A percentile compares a stretch with the other conserved stretches of the same genome.
These are phyloP conservation scores for Collichthys lucidus DNA, from an alignment of 2,113 vertebrate genomes.

Conservation along the genomic window DNA sequence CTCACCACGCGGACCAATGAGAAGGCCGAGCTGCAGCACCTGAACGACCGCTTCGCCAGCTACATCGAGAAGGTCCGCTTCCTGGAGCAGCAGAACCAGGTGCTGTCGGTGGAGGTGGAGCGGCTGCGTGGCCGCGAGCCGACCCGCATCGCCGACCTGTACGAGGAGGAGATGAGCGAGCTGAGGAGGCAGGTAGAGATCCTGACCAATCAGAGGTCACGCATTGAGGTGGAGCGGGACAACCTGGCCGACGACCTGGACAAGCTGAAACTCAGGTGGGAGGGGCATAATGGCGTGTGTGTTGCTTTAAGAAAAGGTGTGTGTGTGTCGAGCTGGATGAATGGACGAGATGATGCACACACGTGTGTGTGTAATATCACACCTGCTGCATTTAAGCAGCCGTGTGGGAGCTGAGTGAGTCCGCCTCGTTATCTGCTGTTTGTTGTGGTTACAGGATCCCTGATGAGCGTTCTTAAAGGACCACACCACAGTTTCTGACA, in stretches of 20 bases:
- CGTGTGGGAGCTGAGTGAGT: slow-evolving; percentile 6
- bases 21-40: slow-evolving; percentile 95
- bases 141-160: slow-evolving; percentile 90
- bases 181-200: slow-evolving; percentile 91
- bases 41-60: slow-evolving; percentile 96
- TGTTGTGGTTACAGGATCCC: slow-evolving; percentile 37
- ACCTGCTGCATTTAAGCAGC: background rate
- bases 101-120: slow-evolving; percentile 91
- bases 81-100: slow-evolving; percentile 95
- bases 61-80: slow-evolving; percentile 98
- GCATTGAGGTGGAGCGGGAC: slow-evolving; percentile 93
- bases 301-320: slow-evolving; percentile 23
- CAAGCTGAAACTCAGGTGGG: slow-evolving; percentile 93
- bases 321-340: background rate
- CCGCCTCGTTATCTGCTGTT: slow-evolving; percentile 26
- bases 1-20: slow-evolving; percentile 95
- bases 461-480: background rate
- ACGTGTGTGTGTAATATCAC: background rate
- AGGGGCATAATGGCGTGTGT: background rate
- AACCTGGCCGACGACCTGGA: slow-evolving; percentile 93
- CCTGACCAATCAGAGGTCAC: slow-evolving; percentile 91
- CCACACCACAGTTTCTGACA: background rate
- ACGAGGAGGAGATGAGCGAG: slow-evolving; percentile 95
- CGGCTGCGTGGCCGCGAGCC: slow-evolving; percentile 93
- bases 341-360: background rate